Base-by-base conservation (phyloP, 2,888 invertebrate species). In the Chorisops tibialis region DNA sequence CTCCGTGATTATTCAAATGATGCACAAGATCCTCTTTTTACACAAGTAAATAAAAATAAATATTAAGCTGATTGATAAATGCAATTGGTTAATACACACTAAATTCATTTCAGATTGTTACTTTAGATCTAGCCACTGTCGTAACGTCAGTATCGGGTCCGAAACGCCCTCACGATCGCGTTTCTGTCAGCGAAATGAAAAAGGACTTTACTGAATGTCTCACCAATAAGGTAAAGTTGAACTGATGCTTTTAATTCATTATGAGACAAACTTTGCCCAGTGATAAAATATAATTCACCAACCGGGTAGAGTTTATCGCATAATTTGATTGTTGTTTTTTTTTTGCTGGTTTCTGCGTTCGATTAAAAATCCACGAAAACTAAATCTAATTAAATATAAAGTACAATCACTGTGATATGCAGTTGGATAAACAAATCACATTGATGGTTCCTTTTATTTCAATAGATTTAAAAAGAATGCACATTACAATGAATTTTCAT, bases 71-170 rank as follows among this genome's bases (percentile, higher is more conserved):
- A 41, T 4, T 41, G n/a, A 41, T 41, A 41, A 14, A 41, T 14
- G 14, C 51, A 35, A 6, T 49, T 24, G 6, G 7, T 24, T 38
- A n/a, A 16, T 45, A 3, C 19, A 39, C 16, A 6, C 12, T 37
- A 37, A 12, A n/a, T 41, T 41, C 2, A 1, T 1, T 16, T 22
- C 73, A 91, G 85, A 83, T 89, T 12, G 87, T 93, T 0, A 88
- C 90, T 45, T 76, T 99, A 68, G 96, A 99, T 75, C 80, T 99
- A 47, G 77, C 83, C 0, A 88, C 91, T 0, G 94, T 99, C 1
- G 94, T 93, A 52, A 93, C 97, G 2, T 96, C 95, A 18, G 91
- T 97, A 12, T 96, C 96, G 63, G 98, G 98, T 0, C 98, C 98
- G 0, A 99, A 99, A 75, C 80, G 98, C 56, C 98, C 98, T 0